Evolutionary conservation across 1,140 invertebrate genomes (phyloP), one percentile per base, ranked within the genome.

Genomic region (Oppia nitens): DNA sequence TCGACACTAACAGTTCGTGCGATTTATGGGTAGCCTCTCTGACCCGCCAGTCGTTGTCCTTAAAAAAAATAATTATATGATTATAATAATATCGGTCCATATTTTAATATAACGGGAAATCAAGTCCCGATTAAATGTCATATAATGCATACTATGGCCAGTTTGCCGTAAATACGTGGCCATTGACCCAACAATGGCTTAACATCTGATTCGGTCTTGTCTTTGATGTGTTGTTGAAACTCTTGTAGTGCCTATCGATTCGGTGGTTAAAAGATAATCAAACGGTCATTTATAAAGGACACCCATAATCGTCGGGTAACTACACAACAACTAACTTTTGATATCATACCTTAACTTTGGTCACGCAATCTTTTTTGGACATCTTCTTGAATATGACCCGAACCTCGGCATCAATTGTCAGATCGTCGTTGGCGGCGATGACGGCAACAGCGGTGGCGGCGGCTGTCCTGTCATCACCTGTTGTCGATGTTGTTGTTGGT

Each of bases 351-450:
- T 90, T 91, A 32, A 83, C 76, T 71, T 87, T 90, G 3, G 88
- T 93, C 1, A 80, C 81, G 2, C 79, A 71, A 78, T 92, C 87
- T 69, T 85, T 88, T 69, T 93, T 93, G 24, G 77, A 79, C 72
- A 92, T 66, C 61, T 75, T 76, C 55, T 71, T 68, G 23, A 77
- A 64, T 0, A 72, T 67, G 62, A 76, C 64, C 50, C 73, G 63
- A 59, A 76, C 73, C 61, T 75, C 72, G 6, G 63, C 60, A 55
- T 69, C 65, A 17, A 72, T 61, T 21, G 60, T 27, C 4, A 27
- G 25, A 40, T 58, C 60, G 51, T 76, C 74, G 55, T 80, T 79
- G 52, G 75, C 66, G 60, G 24, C 9, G 26, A 57, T 55, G 20
- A 9, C 24, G 6, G 24, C n/a, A n/a, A n/a, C n/a, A n/a, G n/a